Percentiles rank a stretch among this genome's conserved stretches.
Conservation (phyloP, 2,888 invertebrate genomes). For the Hylaea fasciaria region DNA sequence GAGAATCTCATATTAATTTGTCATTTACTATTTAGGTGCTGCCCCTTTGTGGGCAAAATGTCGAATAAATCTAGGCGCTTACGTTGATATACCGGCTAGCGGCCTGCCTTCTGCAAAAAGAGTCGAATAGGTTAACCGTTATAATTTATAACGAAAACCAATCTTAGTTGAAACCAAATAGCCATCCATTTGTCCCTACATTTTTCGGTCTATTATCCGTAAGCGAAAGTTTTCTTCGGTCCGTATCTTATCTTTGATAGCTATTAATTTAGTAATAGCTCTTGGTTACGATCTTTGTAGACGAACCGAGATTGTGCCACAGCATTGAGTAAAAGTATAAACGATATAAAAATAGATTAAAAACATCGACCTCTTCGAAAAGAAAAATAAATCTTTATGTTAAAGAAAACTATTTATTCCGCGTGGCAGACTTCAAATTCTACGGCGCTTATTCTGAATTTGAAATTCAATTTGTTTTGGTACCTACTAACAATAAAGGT, state of each 20-base stretch:
- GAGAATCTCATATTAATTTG: too few relatives aligned
- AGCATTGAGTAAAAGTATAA: conserved; percentile 8
- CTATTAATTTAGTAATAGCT: conserved; percentile 18
- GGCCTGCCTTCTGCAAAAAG: conserved; percentile 10
- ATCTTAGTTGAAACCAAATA: conserved; percentile 24
- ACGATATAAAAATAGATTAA: too few relatives aligned
- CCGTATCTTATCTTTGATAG: conserved; percentile 18
- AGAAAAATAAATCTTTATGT: conserved; percentile 4
- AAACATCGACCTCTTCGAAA: too few relatives aligned
- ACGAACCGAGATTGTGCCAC: conserved; percentile 12
- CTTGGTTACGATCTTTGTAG: conserved; percentile 16
- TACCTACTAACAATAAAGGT: conserved; percentile 32
- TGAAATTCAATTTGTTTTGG: conserved; percentile 31
- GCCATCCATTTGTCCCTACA: conserved; percentile 17
- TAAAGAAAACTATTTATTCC: conserved; percentile 35
- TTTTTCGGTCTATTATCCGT: conserved; percentile 20
- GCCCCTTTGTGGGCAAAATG: conserved; percentile 1
- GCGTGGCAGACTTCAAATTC: conserved; percentile 5
- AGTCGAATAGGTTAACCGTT: conserved; percentile 20
- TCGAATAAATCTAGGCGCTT: conserved; percentile 21
- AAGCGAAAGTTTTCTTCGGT: conserved; percentile 22
- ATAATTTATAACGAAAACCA: conserved; percentile 31
- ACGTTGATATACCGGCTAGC: conserved; percentile 21
- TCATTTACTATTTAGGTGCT: too few relatives aligned
- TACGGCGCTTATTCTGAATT: conserved; percentile 12